Evolutionary conservation across 2,888 invertebrate species (phyloP).

Genomic region (Metallyticus violacea): DNA sequence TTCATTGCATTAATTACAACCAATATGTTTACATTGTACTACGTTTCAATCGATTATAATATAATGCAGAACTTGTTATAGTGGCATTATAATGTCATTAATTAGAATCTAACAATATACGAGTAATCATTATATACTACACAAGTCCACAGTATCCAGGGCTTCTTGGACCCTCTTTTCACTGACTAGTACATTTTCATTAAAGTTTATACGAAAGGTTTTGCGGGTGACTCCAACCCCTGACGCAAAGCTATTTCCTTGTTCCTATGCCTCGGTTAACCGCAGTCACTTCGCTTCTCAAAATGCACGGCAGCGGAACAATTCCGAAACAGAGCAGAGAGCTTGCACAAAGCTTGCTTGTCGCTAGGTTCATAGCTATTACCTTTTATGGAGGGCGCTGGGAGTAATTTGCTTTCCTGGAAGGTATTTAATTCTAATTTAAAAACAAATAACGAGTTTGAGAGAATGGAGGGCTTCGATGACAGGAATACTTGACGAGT

Average conservation of each 20-base stretch:
- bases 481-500: not conserved
- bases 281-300: not conserved
- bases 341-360: not conserved
- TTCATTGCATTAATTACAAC: no score
- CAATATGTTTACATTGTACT: no score
- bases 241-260: not conserved
- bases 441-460: not conserved
- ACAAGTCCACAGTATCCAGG: no score
- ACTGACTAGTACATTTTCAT: not conserved
- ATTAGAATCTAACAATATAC: no score
- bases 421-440: not conserved
- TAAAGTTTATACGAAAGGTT: not conserved
- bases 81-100: no score
- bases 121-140: no score
- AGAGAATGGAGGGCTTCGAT: not conserved
- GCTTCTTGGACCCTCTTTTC: not conserved
- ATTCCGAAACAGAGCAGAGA: not conserved
- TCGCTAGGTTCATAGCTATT: not conserved
- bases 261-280: not conserved
- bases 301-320: not conserved
- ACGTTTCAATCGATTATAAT: no score
- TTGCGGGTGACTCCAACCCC: not conserved
- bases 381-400: not conserved
- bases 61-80: no score
- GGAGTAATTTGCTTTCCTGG: not conserved